Evolutionary conservation across 35 echinoderm and acorn worm species (phyloP).

Genomic region (Apostichopus parvimensis): DNA sequence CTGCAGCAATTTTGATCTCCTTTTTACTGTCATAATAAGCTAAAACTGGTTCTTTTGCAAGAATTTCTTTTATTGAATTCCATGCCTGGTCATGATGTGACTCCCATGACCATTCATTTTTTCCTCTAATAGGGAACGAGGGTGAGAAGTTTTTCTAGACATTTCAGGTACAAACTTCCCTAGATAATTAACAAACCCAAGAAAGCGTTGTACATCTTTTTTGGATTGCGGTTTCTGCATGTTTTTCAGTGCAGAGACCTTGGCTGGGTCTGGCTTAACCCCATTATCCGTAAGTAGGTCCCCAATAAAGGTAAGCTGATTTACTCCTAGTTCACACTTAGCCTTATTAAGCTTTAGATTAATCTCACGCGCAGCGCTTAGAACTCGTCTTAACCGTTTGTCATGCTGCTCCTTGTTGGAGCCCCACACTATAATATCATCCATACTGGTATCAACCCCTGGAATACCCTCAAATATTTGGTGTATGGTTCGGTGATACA

Average conservation of each 20-base stretch:
- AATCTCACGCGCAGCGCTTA: neutral
- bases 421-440: conserved; percentile 58
- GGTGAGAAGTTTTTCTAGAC: neutral
- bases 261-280: conserved; percentile 29
- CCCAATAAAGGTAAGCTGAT: conserved; percentile 53
- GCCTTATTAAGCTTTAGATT: conserved; percentile 53
- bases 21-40: neutral
- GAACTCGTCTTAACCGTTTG: conserved; percentile 25
- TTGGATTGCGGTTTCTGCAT: conserved; percentile 11
- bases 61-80: neutral
- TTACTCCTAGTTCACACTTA: conserved; percentile 55
- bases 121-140: neutral
- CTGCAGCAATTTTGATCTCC: conserved; percentile 47
- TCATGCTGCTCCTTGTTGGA: conserved; percentile 45
- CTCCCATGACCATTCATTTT: too few relatives aligned
- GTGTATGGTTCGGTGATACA: conserved; percentile 42
- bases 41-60: neutral
- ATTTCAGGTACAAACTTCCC: conserved; percentile 47
- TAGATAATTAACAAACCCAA: conserved; percentile 43
- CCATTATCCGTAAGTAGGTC: conserved; percentile 13
- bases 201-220: conserved; percentile 23
- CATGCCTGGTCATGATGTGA: neutral
- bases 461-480: neutral
- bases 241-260: conserved; percentile 45
- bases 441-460: conserved; percentile 47